phyloP scores from a whole-genome alignment of 1,140 invertebrate genomes.

The Pseudomyrmex gracilis region DNA sequence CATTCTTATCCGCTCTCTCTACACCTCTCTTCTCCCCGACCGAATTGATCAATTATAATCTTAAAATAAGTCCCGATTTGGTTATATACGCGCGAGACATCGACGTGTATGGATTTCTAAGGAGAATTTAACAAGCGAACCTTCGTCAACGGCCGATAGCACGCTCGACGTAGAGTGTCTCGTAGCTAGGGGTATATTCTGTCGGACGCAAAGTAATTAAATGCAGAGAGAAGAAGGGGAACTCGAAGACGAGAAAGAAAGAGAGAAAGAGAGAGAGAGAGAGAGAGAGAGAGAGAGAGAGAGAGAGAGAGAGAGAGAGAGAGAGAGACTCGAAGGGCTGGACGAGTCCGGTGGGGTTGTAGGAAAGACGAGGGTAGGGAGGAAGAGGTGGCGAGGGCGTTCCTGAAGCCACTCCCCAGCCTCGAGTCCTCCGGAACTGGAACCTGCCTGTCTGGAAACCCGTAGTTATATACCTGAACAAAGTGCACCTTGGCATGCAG shows the following conservation, averaged over 20 bases:
- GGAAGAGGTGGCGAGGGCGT: conserved; percentile 78
- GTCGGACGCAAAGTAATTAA: conserved; percentile 79
- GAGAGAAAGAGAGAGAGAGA: too few species aligned
- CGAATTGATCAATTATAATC: too few species aligned
- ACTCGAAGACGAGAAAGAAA: conserved; percentile 61
- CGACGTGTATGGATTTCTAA: conserved; percentile 64
- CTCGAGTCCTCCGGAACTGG: conserved; percentile 69
- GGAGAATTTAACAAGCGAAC: conserved; percentile 71
- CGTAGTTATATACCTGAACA: conserved; percentile 58
- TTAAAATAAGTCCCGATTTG: not conserved
- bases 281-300: too few species aligned
- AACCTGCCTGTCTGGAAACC: conserved; percentile 72
- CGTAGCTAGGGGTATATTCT: conserved; percentile 65
- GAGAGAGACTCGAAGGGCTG: conserved; percentile 62
- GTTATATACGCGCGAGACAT: conserved; percentile 18
- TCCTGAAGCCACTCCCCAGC: conserved; percentile 81
- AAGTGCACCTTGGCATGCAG: conserved; percentile 62
- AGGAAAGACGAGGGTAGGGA: conserved; percentile 66
- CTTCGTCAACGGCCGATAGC: conserved; percentile 74
- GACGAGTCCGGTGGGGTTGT: conserved; percentile 55
- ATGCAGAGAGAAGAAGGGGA: conserved; percentile 69
- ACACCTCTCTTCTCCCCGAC: too few species aligned
- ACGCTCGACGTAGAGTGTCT: conserved; percentile 71
- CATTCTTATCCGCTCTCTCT: too few species aligned
- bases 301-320: too few species aligned